Evolutionary conservation across 2,113 vertebrate species (phyloP).

Genomic region (Morone saxatilis): DNA sequence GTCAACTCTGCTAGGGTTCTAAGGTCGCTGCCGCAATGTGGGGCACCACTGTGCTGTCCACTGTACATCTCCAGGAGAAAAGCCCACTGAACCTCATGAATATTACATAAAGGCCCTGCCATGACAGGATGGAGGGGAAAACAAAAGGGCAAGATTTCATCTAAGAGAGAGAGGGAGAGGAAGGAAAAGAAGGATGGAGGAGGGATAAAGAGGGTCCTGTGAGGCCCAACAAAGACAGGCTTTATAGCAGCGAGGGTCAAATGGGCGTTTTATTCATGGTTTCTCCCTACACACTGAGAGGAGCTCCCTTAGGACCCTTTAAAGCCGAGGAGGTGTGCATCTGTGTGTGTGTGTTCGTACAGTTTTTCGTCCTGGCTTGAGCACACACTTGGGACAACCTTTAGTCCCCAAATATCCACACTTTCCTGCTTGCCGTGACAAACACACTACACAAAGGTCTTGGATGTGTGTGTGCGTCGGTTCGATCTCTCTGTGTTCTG

Average conservation of each 20-base stretch:
- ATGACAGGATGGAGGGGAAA: constrained; percentile 73
- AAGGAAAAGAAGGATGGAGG: constrained; percentile 66
- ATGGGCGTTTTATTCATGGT: constrained; percentile 77
- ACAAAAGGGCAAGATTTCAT: constrained; percentile 82
- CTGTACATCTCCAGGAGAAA: constrained; percentile 61
- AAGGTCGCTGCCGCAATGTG: constrained; percentile 52
- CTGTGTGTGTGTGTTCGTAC: constrained; percentile 43
- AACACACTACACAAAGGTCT: constrained; percentile 31
- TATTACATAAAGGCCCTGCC: constrained; percentile 69
- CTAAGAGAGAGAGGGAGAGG: constrained; percentile 59
- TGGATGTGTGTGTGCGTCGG: background rate
- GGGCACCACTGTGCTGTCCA: constrained; percentile 61
- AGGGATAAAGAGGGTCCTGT: constrained; percentile 80
- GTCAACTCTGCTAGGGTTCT: constrained; percentile 47
- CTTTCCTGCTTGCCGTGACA: constrained; percentile 1
- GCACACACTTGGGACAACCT: constrained; percentile 39
- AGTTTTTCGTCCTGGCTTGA: constrained; percentile 27
- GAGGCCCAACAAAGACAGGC: constrained; percentile 79
- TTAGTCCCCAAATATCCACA: constrained; percentile 22
- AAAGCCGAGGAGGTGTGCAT: constrained; percentile 60
- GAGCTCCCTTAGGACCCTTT: constrained; percentile 70
- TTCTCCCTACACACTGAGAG: constrained; percentile 69
- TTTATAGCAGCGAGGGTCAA: constrained; percentile 77
- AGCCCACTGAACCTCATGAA: constrained; percentile 72
- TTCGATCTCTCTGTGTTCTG: constrained; percentile 11